Conservation (phyloP, 2,113 vertebrate genomes). For the Bettongia penicillata region DNA sequence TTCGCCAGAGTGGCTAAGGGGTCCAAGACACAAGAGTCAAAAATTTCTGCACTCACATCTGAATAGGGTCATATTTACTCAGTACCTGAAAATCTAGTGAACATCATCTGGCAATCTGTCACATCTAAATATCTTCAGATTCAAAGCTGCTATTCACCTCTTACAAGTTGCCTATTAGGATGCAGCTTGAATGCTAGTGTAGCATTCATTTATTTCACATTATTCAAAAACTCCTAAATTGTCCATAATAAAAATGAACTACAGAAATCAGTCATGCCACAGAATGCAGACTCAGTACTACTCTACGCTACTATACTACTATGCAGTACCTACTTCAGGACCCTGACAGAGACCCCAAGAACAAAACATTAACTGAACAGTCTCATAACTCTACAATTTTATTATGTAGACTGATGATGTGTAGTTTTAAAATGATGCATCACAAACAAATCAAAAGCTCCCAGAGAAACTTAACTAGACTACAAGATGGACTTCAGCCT, state of each 20-base stretch:
- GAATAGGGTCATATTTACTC: background rate
- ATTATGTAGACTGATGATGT: background rate
- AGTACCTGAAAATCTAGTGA: background rate
- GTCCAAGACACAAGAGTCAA: background rate
- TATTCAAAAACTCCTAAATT: background rate
- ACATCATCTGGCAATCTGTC: background rate
- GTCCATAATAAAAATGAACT: background rate
- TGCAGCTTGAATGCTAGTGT: background rate
- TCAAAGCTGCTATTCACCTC: background rate
- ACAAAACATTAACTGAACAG: background rate
- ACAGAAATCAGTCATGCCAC: background rate
- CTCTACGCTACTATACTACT: too few relatives aligned
- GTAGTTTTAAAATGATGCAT: background rate
- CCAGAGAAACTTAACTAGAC: too few relatives aligned
- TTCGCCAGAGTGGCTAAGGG: background rate
- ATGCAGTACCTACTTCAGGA: background rate
- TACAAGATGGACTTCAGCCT: too few relatives aligned
- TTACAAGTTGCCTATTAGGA: background rate
- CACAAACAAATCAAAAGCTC: background rate
- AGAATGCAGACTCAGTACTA: background rate
- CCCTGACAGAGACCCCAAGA: background rate
- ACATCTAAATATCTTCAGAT: background rate
- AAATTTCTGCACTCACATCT: background rate
- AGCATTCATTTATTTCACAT: background rate
- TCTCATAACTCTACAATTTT: background rate